These are phyloP conservation scores for Volucella bombylans DNA, from an alignment of 2,888 invertebrate genomes.

Conservation along the genomic window DNA sequence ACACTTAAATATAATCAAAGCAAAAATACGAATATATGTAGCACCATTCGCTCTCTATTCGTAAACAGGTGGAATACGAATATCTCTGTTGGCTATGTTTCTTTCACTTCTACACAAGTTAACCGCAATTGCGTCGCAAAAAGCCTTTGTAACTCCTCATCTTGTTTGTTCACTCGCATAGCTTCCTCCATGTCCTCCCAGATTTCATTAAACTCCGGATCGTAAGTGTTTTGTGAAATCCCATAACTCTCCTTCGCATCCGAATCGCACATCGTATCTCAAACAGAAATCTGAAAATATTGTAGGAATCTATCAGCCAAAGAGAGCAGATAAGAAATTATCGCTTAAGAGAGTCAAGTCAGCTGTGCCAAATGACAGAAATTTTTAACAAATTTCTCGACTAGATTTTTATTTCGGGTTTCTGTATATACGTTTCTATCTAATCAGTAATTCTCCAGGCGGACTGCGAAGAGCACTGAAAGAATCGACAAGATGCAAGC, in stretches of 20 bases:
- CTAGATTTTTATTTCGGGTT: slow-evolving; percentile 8
- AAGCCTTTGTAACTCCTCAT: slow-evolving; percentile 48
- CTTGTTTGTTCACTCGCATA: slow-evolving; percentile 30
- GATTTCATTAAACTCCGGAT: slow-evolving; percentile 65
- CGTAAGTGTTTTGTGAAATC: slow-evolving; percentile 43
- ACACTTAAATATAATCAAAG: background rate
- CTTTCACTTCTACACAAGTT: slow-evolving; percentile 1
- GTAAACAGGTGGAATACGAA: background rate
- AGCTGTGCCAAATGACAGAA: slow-evolving; percentile 48
- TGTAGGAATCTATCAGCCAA: slow-evolving; percentile 13
- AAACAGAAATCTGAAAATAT: slow-evolving; percentile 38
- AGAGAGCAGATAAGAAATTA: slow-evolving; percentile 12
- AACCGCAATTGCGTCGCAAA: slow-evolving; percentile 51
- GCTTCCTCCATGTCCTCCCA: slow-evolving; percentile 56
- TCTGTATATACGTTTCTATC: slow-evolving; percentile 4
- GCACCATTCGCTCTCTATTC: background rate
- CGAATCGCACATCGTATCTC: slow-evolving; percentile 60
- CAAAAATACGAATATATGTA: background rate
- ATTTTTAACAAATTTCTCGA: background rate
- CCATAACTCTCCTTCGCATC: slow-evolving; percentile 24
- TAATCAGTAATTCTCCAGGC: slow-evolving; percentile 51
- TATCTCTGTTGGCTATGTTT: slow-evolving; percentile 13
- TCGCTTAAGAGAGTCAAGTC: slow-evolving; percentile 47
- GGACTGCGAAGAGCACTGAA: background rate
- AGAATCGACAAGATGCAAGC: slow-evolving; percentile 75